These are phyloP conservation scores for Apamea sordens DNA, from an alignment of 2,888 invertebrate genomes.

Conservation along the genomic window DNA sequence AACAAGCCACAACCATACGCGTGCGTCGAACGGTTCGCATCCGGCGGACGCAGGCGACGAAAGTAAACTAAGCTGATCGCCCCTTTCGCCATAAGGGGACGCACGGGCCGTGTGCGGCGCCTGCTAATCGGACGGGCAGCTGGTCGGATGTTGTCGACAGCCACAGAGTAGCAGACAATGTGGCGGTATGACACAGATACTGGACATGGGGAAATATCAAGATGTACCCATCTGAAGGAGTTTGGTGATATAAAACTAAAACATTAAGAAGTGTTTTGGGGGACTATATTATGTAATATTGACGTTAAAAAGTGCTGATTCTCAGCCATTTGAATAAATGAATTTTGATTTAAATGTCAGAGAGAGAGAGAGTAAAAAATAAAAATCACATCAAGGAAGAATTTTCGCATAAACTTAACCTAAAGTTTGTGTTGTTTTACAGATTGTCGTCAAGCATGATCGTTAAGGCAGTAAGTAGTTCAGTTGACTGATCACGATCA, in stretches of 20 bases:
- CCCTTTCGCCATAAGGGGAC: constrained; percentile 64
- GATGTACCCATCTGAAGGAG: background rate
- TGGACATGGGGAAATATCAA: background rate
- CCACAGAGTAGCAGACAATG: constrained; percentile 38
- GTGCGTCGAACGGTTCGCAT: constrained; percentile 74
- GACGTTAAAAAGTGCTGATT: background rate
- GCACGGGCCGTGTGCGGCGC: constrained; percentile 55
- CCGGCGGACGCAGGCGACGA: constrained; percentile 80
- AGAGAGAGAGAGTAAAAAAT: background rate
- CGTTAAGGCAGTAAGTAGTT: background rate
- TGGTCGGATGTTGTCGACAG: constrained; percentile 49
- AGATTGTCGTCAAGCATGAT: background rate
- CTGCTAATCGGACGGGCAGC: constrained; percentile 60
- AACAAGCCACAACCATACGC: constrained; percentile 68
- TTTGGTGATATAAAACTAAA: background rate
- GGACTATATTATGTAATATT: background rate
- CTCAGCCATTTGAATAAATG: background rate
- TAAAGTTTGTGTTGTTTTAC: background rate
- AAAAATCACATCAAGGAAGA: background rate
- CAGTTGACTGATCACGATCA: background rate
- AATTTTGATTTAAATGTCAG: background rate
- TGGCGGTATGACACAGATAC: constrained; percentile 48
- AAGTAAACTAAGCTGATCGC: constrained; percentile 80
- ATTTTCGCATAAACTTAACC: background rate
- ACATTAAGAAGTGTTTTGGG: background rate